phyloP scores from a whole-genome alignment of 2,797 vertebrate genomes.

The Chloroceryle amazona region DNA sequence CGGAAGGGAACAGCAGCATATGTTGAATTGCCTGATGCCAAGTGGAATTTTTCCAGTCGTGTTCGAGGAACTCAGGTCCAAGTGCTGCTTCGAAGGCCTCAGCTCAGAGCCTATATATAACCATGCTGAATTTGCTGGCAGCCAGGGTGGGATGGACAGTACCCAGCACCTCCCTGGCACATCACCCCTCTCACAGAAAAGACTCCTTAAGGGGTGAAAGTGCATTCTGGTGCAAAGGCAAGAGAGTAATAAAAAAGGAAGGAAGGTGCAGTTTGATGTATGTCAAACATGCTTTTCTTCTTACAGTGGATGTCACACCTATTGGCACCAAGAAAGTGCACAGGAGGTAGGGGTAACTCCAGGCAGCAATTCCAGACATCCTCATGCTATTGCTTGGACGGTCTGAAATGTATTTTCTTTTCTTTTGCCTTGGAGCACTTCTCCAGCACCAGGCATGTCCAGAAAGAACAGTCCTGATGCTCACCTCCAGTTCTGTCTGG shows the following conservation, averaged over 20 bases:
- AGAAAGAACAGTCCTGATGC: not conserved
- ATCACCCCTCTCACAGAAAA: not conserved
- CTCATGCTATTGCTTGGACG: not conserved
- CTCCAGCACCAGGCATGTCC: not conserved
- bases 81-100: conserved; percentile 42
- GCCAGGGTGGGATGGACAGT: not conserved
- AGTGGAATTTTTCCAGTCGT: conserved; percentile 45
- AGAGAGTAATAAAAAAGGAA: not conserved
- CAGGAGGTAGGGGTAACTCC: not conserved
- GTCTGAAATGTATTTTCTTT: not conserved
- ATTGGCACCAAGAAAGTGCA: not conserved
- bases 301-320: not conserved
- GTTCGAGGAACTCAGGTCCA: conserved; percentile 38
- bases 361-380: not conserved
- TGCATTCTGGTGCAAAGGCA: not conserved
- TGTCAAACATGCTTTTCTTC: not conserved
- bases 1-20: conserved; percentile 32
- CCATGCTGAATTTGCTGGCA: conserved; percentile 21
- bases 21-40: conserved; percentile 42
- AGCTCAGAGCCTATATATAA: conserved; percentile 55
- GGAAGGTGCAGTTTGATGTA: not conserved
- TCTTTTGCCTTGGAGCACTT: not conserved
- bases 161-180: not conserved
- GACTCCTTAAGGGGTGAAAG: not conserved
- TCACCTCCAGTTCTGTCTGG: not conserved